Evolutionary conservation across 64 coral and sea anemone genomes (phyloP), one percentile per base, ranked within the genome.

Genomic region (Montipora capricornis): DNA sequence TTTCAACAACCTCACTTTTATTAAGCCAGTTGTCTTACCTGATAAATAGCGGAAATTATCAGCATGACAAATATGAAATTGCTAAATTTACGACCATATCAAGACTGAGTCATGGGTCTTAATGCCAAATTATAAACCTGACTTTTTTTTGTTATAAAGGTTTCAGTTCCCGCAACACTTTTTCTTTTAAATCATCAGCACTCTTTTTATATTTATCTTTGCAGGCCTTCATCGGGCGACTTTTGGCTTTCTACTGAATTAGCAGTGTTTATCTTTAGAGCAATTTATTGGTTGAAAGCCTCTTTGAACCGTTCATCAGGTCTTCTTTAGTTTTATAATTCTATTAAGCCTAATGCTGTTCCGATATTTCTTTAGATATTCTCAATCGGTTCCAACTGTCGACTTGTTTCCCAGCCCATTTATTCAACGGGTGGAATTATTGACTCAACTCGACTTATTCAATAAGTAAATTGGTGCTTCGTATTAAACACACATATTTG

Each of bases 401-500:
- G 51, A 37, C 37, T 81, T 58, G 22, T 61, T 53, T 62, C 9
- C 19, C 58, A 14, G 8, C 10, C 80, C 12, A 82, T 44, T 20
- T 68, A 10, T 16, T 19, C 44, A 71, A 4, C 4, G 8, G 62
- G n/a, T 12, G 20, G 7, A 86, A 86, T 86, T 57, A 57, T 57
- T 73, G 82, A 86, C 82, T 86, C 71, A 67, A 46, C 45, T 44
- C 17, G 14, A 64, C 82, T 50, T 71, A 71, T 47, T 67, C 24
- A 84, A 68, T 44, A 24, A 13, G n/a, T 68, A 68, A 68, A 7
- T 84, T 48, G 81, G 46, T 22, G 81, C 60, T 15, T 12, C 64
- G n/a, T 52, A 86, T 86, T 45, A 86, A 73, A 86, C 10, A 46
- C 17, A 68, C 37, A 68, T 86, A 68, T 86, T 70, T 48, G 37